Conservation (phyloP, 2,113 vertebrate species). For the Lynx canadensis region DNA sequence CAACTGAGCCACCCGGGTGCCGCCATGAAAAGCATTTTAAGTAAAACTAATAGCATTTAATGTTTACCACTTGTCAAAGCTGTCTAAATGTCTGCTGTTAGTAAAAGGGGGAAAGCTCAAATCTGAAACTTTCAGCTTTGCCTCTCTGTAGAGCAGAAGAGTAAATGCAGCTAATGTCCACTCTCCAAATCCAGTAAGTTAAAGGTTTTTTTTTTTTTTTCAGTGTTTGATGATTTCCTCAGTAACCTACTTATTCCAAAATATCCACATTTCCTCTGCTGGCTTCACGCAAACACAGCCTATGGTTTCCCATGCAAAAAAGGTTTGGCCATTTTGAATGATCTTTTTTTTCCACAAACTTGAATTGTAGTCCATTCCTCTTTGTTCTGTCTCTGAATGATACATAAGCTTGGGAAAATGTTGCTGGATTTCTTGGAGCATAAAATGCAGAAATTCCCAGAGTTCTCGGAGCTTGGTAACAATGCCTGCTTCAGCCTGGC, state of each 20-base stretch:
- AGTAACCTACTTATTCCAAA: conserved; percentile 30
- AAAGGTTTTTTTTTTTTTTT: neutral
- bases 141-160: neutral
- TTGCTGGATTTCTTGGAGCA: conserved; percentile 54
- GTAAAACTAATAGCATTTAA: neutral
- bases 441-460: conserved; percentile 55
- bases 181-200: neutral
- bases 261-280: conserved; percentile 22
- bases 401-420: conserved; percentile 64
- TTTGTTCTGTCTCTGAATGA: conserved; percentile 61
- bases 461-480: conserved; percentile 49
- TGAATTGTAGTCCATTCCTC: neutral
- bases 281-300: neutral
- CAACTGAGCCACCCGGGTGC: too few relatives aligned
- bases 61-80: neutral
- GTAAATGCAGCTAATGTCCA: neutral
- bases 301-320: conserved; percentile 40
- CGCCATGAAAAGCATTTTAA: neutral
- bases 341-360: neutral
- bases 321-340: conserved; percentile 45
- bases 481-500: conserved; percentile 33
- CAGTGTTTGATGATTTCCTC: neutral
- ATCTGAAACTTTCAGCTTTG: neutral
- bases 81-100: neutral
- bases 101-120: neutral